A percentile compares a stretch with the other conserved stretches of the same genome.
phyloP scores from a whole-genome alignment of 2,113 vertebrate genomes.

The Hylia prasina region DNA sequence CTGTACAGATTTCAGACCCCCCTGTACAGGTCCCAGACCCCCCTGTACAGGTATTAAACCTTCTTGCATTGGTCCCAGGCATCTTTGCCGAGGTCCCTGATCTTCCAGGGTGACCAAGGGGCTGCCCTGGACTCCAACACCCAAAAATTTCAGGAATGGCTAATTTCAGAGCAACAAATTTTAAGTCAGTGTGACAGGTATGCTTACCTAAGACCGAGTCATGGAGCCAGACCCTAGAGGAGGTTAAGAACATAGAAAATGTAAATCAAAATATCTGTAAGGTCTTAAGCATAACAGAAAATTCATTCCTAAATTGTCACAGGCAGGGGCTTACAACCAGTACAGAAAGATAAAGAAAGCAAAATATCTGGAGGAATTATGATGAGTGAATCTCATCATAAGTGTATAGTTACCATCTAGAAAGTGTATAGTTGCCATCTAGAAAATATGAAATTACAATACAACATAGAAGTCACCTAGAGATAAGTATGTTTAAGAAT shows the following conservation, averaged over 20 bases:
- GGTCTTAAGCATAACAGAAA: not conserved
- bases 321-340: not conserved
- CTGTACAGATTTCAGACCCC: too few species aligned
- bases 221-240: not conserved
- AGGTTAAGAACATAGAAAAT: not conserved
- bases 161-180: not conserved
- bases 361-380: not conserved
- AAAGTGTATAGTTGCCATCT: not conserved
- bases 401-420: not conserved
- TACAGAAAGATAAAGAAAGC: not conserved
- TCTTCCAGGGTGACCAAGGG: too few species aligned
- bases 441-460: not conserved
- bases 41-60: too few species aligned
- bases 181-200: not conserved
- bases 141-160: not conserved
- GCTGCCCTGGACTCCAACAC: too few species aligned
- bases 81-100: too few species aligned
- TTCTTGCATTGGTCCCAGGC: too few species aligned
- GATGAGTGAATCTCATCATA: not conserved
- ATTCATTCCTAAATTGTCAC: not conserved
- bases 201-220: not conserved
- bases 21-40: too few species aligned
- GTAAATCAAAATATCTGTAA: not conserved
- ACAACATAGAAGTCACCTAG: not conserved
- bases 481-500: not conserved